These are phyloP conservation scores for Oncorhynchus keta DNA, from an alignment of 2,113 vertebrate genomes.

Conservation along the genomic window DNA sequence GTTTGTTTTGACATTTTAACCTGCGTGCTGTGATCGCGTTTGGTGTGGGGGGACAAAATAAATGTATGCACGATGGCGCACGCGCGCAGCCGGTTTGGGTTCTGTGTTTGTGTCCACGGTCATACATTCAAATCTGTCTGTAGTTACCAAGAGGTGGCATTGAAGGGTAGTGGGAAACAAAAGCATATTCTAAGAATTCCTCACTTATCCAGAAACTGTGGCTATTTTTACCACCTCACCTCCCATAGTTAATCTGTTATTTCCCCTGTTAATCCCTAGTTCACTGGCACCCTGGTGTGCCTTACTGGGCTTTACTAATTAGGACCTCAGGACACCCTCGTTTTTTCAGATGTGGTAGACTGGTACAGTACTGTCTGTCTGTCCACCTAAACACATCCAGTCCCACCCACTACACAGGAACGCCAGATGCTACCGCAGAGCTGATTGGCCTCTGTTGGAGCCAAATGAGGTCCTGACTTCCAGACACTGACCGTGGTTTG, in stretches of 20 bases:
- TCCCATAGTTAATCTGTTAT: conserved; percentile 11
- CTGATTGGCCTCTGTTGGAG: not conserved
- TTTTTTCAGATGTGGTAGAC: not conserved
- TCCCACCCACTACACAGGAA: not conserved
- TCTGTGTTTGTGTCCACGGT: too few species aligned
- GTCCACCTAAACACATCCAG: not conserved
- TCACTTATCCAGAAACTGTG: not conserved
- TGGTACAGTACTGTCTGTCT: not conserved
- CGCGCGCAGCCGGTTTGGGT: too few species aligned
- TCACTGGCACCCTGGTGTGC: not conserved
- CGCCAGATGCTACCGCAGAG: not conserved
- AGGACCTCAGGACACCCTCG: conserved; percentile 18
- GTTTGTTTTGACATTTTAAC: too few species aligned
- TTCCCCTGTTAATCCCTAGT: conserved; percentile 7
- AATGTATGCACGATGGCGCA: too few species aligned
- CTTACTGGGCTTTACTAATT: conserved; percentile 6
- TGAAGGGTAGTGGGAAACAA: not conserved
- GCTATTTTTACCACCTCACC: not conserved
- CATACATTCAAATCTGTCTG: too few species aligned
- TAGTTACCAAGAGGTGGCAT: not conserved
- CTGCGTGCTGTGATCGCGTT: too few species aligned
- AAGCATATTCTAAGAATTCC: not conserved
- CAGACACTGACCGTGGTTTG: not conserved
- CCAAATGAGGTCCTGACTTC: not conserved
- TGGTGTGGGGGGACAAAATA: too few species aligned